Base-by-base conservation (phyloP, 1,140 invertebrate genomes). In the Semibalanus balanoides region DNA sequence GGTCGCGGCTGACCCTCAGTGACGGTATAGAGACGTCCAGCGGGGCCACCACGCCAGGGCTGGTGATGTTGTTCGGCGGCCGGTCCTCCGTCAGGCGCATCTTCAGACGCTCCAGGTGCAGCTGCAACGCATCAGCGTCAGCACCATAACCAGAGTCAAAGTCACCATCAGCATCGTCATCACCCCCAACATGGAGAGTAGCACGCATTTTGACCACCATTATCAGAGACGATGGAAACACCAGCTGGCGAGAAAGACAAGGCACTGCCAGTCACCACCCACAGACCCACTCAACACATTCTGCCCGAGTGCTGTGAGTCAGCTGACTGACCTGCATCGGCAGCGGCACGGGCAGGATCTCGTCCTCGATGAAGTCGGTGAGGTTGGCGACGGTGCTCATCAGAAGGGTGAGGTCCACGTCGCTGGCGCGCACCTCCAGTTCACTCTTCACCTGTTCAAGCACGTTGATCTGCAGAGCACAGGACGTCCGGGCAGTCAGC, bases 281-380 rank as follows among this genome's bases (percentile, higher is more conserved):
- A n/a, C n/a, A n/a, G n/a, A n/a, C n/a, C n/a, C n/a, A n/a, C n/a
- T n/a, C n/a, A n/a, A n/a, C n/a, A n/a, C n/a, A n/a, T n/a, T n/a
- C n/a, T n/a, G n/a, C n/a, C n/a, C n/a, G n/a, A n/a, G n/a, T n/a
- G n/a, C n/a, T n/a, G n/a, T n/a, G n/a, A n/a, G n/a, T n/a, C n/a
- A 74, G 17, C 40, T 29, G 27, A 75, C 73, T 75, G 27, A 94
- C 90, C 84, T 92, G 87, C 78, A 94, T 85, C 0, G 93, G 93
- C 83, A 95, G 87, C 0, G 91, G 90, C 77, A 88, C 88, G 0
- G 89, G 87, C 40, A 92, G 86, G 40, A 93, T 88, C 85, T 95
- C 93, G 84, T 96, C 93, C 82, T 95, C 93, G 7, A 91, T 86
- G 73, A 96, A 87, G 82, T 95, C 93, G 0, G 89, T 86, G 0